Evolutionary conservation across 2,113 vertebrate species (phyloP), one percentile per base, ranked within the genome.

Genomic region (Ictidomys tridecemlineatus): DNA sequence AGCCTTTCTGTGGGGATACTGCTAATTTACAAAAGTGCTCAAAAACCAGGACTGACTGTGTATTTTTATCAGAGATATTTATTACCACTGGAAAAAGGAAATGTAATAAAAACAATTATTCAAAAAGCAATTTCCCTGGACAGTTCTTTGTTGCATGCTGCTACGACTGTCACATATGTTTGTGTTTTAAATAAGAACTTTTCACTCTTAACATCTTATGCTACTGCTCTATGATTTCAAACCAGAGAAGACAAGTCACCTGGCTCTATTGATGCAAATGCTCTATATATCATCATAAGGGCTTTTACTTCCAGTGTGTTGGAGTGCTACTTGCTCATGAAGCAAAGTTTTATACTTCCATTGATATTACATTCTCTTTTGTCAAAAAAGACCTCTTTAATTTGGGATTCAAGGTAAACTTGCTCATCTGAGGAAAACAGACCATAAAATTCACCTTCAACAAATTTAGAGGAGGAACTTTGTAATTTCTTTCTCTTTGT

Each of bases 171-270:
- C 93, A 79, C 13, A 30, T 34, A 70, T 83, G 93, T 70, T 93
- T 94, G 88, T 95, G 83, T 63, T 95, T 97, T 91, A 95, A 96
- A 83, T 91, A 95, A 96, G 56, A 97, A 63, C 11, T 22, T 92
- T 77, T 82, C 37, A 90, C 48, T 78, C 53, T 67, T 42, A 91
- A 74, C 30, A 73, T 30, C 10, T 82, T 91, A 30, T 37, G 4
- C 37, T 88, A 16, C 10, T 61, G 8, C 24, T 79, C 37, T 28
- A 20, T 17, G 14, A 77, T 67, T 73, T 74, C 70, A 85, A 94
- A 91, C 10, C n/a, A 45, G 48, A 83, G 73, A 58, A 95, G 91
- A 69, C 16, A 70, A 56, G 73, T 83, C 70, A 34, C 32, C 10
- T 42, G 26, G 7, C 26, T 85, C 0, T 79, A 4, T 26, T 85